Evolutionary conservation across 2,888 invertebrate genomes (phyloP).

Genomic region (Chymomyza caudatula): DNA sequence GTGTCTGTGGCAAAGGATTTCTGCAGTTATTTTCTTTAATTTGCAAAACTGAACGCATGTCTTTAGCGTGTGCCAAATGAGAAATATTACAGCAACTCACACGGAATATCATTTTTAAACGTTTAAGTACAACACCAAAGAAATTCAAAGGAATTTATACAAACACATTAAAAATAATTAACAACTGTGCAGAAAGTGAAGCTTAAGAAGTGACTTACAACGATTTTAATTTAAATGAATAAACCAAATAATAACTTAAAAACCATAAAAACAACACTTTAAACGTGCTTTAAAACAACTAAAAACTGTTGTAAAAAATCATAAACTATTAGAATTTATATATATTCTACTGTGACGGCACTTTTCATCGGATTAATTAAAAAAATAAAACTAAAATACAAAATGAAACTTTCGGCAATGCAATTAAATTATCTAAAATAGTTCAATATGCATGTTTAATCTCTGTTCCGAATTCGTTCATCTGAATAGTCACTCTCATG

Average conservation of each 20-base stretch:
- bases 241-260: not conserved
- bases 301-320: not conserved
- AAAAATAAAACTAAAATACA: too few relatives aligned
- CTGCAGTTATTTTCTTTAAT: constrained; percentile 30
- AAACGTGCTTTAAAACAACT: not conserved
- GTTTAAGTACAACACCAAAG: not conserved
- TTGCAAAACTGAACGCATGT: constrained; percentile 38
- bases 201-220: not conserved
- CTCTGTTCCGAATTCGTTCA: too few relatives aligned
- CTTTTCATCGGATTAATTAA: too few relatives aligned
- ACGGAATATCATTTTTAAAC: not conserved
- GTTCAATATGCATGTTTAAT: too few relatives aligned
- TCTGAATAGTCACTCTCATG: too few relatives aligned
- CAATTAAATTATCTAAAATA: too few relatives aligned
- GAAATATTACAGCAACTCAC: not conserved
- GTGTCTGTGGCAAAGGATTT: constrained; percentile 39
- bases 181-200: not conserved
- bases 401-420: too few relatives aligned
- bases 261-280: not conserved
- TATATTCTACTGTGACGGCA: too few relatives aligned
- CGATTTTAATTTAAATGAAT: not conserved
- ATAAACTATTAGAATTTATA: too few relatives aligned
- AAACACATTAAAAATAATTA: not conserved
- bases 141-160: not conserved
- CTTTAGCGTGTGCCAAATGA: constrained; percentile 6